Evolutionary conservation across 2,797 vertebrate species (phyloP).

Genomic region (Sebastes alutus): DNA sequence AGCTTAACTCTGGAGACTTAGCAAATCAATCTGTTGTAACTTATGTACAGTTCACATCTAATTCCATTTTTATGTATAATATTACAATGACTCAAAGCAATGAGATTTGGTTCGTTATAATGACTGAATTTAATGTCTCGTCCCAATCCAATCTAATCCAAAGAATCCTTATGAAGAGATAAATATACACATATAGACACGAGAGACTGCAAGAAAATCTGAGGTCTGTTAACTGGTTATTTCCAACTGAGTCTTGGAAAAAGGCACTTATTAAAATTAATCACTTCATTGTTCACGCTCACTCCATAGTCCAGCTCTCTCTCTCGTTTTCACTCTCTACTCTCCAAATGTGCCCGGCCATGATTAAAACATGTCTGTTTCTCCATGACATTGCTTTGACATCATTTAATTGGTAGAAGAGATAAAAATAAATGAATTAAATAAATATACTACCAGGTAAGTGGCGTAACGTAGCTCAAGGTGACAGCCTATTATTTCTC

Average conservation of each 20-base stretch:
- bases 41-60: conserved; percentile 31
- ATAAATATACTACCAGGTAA: conserved; percentile 83
- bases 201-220: conserved; percentile 70
- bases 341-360: conserved; percentile 68
- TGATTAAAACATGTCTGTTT: conserved; percentile 83
- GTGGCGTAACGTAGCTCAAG: conserved; percentile 78
- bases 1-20: conserved; percentile 17
- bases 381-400: conserved; percentile 83
- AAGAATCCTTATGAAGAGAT: conserved; percentile 85
- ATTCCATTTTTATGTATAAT: conserved; percentile 40
- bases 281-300: conserved; percentile 83
- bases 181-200: conserved; percentile 80
- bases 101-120: conserved; percentile 54
- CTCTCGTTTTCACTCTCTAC: conserved; percentile 64
- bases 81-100: conserved; percentile 41
- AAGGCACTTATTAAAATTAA: conserved; percentile 83
- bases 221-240: conserved; percentile 86
- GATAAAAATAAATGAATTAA: conserved; percentile 82
- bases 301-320: conserved; percentile 64
- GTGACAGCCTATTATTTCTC: conserved; percentile 81
- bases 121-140: conserved; percentile 81
- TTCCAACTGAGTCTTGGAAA: conserved; percentile 67
- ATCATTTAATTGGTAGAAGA: conserved; percentile 84
- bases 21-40: conserved; percentile 24
- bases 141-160: conserved; percentile 83